Evolutionary conservation across 1,140 invertebrate genomes (phyloP), one percentile per base, ranked within the genome.

Genomic region (Brachionus asplanchnoidis): DNA sequence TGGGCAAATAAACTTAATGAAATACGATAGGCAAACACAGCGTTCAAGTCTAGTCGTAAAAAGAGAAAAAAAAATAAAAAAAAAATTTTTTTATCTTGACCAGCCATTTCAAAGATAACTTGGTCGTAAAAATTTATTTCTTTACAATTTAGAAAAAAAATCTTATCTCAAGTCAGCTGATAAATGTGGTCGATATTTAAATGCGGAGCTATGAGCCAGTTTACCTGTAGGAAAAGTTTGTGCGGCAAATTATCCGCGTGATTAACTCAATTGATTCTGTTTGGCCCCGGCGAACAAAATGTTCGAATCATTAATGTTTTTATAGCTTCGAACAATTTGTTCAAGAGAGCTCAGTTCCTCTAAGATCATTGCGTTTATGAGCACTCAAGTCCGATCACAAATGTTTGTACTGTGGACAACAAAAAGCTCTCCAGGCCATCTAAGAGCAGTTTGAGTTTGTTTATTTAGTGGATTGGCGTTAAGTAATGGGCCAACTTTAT

Each of bases 231-330:
- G 68, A 73, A 73, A 28, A 73, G 6, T 40, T 20, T 73, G n/a
- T 73, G 26, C 42, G 68, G 68, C 40, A 42, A 73, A 73, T 73
- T 73, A 73, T 73, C 68, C 68, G 68, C 32, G 68, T 73, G 68
- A 73, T 73, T 73, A 73, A 73, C 40, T 73, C 68, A 73, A 73
- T 73, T 73, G 68, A 73, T 73, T 73, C 68, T 73, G 14, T 68
- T 68, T 40, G 12, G 26, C 28, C 36, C 36, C 36, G n/a, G 68
- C 28, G 36, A 66, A 28, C 17, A 66, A 66, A 36, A 68, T 68
- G 66, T 73, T 20, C 44, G 36, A 40, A 42, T 73, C 68, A 73
- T 73, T 73, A n/a, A n/a, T 73, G 17, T 73, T 73, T 73, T 73
- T 73, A 73, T 73, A 73, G 68, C 68, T 68, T 73, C 68, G 32